A percentile compares a stretch with the other conserved stretches of the same genome.
These are phyloP conservation scores for Macquaria australasica DNA, from an alignment of 2,113 vertebrate genomes.

Conservation along the genomic window DNA sequence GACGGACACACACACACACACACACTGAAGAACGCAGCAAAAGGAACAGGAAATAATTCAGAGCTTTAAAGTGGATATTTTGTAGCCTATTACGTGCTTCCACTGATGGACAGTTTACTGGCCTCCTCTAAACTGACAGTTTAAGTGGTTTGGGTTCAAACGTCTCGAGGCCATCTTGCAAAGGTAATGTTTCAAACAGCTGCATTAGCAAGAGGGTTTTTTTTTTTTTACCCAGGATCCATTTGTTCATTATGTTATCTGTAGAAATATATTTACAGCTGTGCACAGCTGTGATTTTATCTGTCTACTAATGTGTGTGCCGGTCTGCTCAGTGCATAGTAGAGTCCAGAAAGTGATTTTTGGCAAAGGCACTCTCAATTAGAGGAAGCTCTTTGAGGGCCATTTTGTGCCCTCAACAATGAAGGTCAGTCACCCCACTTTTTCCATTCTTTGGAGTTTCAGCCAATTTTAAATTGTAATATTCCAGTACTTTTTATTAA, in stretches of 20 bases:
- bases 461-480: not conserved
- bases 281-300: slow-evolving; percentile 15
- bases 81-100: slow-evolving; percentile 53
- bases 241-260: slow-evolving; percentile 59
- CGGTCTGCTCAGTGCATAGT: not conserved
- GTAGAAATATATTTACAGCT: slow-evolving; percentile 54
- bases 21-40: not conserved
- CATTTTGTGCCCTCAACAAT: not conserved
- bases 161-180: slow-evolving; percentile 42
- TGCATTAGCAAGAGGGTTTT: slow-evolving; percentile 48
- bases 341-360: not conserved
- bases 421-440: not conserved
- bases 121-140: slow-evolving; percentile 52
- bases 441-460: not conserved
- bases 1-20: slow-evolving; percentile 11
- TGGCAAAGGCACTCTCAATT: not conserved
- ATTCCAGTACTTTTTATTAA: not conserved
- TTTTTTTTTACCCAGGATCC: slow-evolving; percentile 38
- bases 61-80: slow-evolving; percentile 52
- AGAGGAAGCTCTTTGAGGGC: not conserved
- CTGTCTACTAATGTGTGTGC: not conserved
- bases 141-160: slow-evolving; percentile 71
- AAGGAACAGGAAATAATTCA: slow-evolving; percentile 40
- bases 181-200: slow-evolving; percentile 60
- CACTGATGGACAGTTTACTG: slow-evolving; percentile 58